Evolutionary conservation across 2,797 vertebrate species (phyloP).

Genomic region (Rhadinocentrus ornatus): DNA sequence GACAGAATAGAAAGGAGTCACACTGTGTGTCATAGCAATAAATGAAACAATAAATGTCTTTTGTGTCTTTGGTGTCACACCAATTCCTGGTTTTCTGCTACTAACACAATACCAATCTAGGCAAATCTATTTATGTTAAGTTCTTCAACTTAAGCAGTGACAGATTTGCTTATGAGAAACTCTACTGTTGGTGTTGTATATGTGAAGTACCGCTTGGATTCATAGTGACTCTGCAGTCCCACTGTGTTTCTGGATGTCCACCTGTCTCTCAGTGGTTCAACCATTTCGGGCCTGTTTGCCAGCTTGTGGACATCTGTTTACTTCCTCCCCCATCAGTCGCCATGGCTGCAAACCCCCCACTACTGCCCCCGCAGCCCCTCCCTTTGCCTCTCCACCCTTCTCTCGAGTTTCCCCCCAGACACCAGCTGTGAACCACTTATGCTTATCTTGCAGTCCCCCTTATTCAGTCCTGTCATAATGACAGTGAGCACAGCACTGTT

Average conservation of each 20-base stretch:
- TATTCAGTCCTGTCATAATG: slow-evolving; percentile 33
- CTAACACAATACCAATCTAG: neutral
- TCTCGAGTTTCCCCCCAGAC: slow-evolving; percentile 72
- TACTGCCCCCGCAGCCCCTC: slow-evolving; percentile 30
- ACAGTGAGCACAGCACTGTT: slow-evolving; percentile 12
- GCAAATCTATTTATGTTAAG: slow-evolving; percentile 9
- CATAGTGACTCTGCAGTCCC: slow-evolving; percentile 47
- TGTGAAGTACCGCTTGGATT: slow-evolving; percentile 41
- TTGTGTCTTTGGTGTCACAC: neutral
- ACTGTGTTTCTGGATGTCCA: slow-evolving; percentile 71
- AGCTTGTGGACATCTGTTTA: slow-evolving; percentile 84
- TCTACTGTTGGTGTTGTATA: slow-evolving; percentile 18
- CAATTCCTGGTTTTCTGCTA: neutral
- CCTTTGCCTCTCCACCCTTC: slow-evolving; percentile 52
- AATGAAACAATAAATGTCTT: neutral
- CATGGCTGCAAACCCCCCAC: slow-evolving; percentile 66
- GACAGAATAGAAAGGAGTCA: slow-evolving; percentile 16
- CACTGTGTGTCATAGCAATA: neutral
- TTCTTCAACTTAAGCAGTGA: slow-evolving; percentile 9
- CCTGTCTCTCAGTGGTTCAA: slow-evolving; percentile 66
- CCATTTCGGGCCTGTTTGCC: slow-evolving; percentile 70
- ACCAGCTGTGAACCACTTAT: slow-evolving; percentile 80
- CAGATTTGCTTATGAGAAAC: slow-evolving; percentile 43
- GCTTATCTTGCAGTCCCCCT: slow-evolving; percentile 65
- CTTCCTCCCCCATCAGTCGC: slow-evolving; percentile 76